Percentiles rank a stretch among this genome's conserved stretches.
These are phyloP conservation scores for Caenorhabditis inopinata DNA, from an alignment of 1,140 invertebrate genomes.

Conservation along the genomic window DNA sequence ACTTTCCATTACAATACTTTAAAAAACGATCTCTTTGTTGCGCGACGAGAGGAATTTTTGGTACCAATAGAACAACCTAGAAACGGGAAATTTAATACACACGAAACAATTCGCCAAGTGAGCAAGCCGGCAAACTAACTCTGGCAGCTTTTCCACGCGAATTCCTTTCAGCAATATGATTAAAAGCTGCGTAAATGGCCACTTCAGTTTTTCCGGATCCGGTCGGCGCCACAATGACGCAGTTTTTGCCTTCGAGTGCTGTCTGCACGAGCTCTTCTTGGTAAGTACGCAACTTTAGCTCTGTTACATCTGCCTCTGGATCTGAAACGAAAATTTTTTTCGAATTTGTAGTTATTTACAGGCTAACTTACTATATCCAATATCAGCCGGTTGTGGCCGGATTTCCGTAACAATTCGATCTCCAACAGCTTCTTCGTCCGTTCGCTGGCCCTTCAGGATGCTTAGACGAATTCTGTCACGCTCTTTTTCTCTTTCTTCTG, in stretches of 20 bases:
- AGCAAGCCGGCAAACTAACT: neutral
- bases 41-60: constrained; percentile 48
- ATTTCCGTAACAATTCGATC: neutral
- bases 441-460: neutral
- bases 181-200: constrained; percentile 56
- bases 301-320: neutral
- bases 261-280: constrained; percentile 53
- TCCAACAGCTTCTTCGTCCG: neutral
- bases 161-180: constrained; percentile 43
- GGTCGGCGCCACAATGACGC: constrained; percentile 61
- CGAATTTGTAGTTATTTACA: neutral
- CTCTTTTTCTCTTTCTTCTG: neutral
- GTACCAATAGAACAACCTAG: constrained; percentile 46
- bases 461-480: neutral
- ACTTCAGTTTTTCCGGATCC: constrained; percentile 62
- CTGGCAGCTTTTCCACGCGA: neutral
- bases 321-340: neutral
- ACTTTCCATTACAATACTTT: constrained; percentile 23
- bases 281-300: constrained; percentile 48
- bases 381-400: neutral
- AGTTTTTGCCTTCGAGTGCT: constrained; percentile 58
- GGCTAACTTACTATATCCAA: neutral
- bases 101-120: no score
- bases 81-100: no score
- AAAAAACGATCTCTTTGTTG: constrained; percentile 44